phyloP scores from a whole-genome alignment of 2,113 vertebrate genomes.

The Pterocles orientalis region DNA sequence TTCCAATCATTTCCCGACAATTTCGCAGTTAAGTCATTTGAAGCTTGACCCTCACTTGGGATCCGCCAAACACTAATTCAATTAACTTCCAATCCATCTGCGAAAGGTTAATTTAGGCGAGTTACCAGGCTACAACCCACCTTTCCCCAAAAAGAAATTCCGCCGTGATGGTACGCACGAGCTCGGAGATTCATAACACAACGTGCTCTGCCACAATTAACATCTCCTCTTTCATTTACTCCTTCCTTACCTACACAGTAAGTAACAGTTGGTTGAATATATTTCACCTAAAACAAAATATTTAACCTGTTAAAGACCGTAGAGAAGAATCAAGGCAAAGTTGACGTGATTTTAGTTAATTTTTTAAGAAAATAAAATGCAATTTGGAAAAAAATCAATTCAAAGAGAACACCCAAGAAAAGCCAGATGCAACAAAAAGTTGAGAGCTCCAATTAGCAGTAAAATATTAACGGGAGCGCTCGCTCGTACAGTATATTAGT shows the following conservation, averaged over 20 bases:
- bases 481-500: too few species aligned
- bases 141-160: background rate
- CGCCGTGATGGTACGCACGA: fast-evolving
- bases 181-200: background rate
- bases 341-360: too few species aligned
- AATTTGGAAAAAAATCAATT: background rate
- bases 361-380: background rate
- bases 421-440: background rate
- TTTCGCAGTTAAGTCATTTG: background rate
- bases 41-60: conserved; percentile 20
- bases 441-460: background rate
- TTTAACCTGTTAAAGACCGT: background rate
- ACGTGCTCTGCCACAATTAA: fast-evolving
- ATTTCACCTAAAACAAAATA: background rate
- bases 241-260: background rate
- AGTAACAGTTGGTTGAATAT: background rate
- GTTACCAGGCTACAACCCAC: background rate
- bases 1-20: background rate
- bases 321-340: background rate
- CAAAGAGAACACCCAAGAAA: background rate
- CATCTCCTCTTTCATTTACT: background rate
- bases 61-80: conserved; percentile 9
- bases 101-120: background rate
- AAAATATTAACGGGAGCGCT: background rate
- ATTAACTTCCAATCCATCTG: background rate